Conservation (phyloP, 2,797 vertebrate species). For the Synanceia verrucosa region DNA sequence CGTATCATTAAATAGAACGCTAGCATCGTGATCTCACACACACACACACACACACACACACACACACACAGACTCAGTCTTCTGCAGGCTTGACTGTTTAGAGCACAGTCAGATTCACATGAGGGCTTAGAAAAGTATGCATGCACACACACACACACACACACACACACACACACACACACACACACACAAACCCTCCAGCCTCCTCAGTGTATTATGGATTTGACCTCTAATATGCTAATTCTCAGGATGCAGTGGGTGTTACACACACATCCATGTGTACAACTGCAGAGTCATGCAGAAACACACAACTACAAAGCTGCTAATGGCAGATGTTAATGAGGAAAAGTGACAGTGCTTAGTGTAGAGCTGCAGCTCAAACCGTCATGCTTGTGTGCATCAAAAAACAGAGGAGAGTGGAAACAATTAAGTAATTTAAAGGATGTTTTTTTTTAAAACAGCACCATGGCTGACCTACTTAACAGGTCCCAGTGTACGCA, state of each 20-base stretch:
- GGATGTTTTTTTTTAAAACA: constrained; percentile 21
- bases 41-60: not conserved
- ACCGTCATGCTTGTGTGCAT: not conserved
- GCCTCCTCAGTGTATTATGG: constrained; percentile 42
- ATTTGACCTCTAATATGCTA: constrained; percentile 72
- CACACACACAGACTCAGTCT: constrained; percentile 3
- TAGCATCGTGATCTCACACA: not conserved
- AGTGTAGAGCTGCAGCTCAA: constrained; percentile 14
- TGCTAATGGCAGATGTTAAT: constrained; percentile 20
- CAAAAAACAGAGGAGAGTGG: not conserved
- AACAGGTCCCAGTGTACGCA: not conserved
- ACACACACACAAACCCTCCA: constrained; percentile 35
- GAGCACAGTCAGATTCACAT: constrained; percentile 43
- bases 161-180: constrained; percentile 7
- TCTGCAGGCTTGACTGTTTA: constrained; percentile 43
- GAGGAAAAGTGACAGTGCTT: constrained; percentile 13
- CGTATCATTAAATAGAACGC: constrained; percentile 45
- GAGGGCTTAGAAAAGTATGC: constrained; percentile 17
- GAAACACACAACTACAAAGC: constrained; percentile 8
- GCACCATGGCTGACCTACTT: constrained; percentile 35
- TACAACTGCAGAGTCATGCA: constrained; percentile 19
- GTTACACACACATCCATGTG: constrained; percentile 23
- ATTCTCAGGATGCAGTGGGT: constrained; percentile 42
- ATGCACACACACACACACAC: not conserved
- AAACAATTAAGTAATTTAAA: not conserved